Evolutionary conservation across 2,888 invertebrate species (phyloP).

Genomic region (Orthosia incerta): DNA sequence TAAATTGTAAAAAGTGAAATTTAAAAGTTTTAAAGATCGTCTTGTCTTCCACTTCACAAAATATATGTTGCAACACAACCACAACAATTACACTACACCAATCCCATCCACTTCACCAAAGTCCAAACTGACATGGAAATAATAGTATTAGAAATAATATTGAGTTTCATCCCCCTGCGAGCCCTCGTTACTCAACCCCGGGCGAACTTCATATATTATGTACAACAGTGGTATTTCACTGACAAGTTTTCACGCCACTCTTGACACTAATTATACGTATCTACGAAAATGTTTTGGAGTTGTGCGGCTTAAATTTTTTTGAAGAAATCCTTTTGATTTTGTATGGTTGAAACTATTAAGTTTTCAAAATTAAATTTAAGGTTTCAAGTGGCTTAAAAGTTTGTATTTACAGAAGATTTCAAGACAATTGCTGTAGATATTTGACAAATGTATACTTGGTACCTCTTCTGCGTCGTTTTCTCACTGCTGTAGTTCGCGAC

Average conservation of each 20-base stretch:
- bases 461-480: too few species aligned
- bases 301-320: constrained; percentile 1
- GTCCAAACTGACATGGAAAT: constrained; percentile 42
- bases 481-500: too few species aligned
- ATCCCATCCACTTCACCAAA: constrained; percentile 18
- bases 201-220: constrained; percentile 67
- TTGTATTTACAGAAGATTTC: background rate
- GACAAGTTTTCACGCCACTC: constrained; percentile 72
- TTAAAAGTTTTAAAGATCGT: background rate
- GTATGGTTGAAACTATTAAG: background rate
- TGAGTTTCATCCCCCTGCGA: constrained; percentile 44
- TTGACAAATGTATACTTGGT: background rate
- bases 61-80: background rate
- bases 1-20: too few species aligned
- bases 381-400: background rate
- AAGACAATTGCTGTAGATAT: too few species aligned
- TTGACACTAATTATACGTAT: constrained; percentile 70
- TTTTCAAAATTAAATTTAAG: background rate
- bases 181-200: constrained; percentile 58
- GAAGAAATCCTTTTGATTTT: constrained; percentile 7
- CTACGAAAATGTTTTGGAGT: constrained; percentile 39
- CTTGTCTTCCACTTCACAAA: too few species aligned
- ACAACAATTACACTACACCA: background rate
- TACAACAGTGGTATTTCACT: constrained; percentile 64
- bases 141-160: constrained; percentile 49